Conservation (phyloP, 2,113 vertebrate genomes). For the Jaculus jaculus region DNA sequence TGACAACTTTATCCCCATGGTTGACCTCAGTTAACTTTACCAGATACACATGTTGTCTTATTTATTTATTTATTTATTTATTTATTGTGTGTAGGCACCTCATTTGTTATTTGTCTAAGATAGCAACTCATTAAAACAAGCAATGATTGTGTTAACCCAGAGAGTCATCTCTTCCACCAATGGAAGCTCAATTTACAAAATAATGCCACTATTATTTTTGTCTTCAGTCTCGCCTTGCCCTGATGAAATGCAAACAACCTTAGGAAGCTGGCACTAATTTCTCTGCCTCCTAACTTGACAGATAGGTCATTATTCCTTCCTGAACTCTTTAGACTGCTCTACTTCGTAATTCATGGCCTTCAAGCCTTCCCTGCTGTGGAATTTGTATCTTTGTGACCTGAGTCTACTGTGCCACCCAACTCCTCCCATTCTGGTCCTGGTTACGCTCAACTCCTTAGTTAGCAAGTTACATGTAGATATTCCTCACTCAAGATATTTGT, state of each 20-base stretch:
- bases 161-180: neutral
- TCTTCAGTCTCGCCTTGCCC: slow-evolving; percentile 1
- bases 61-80: too few relatives aligned
- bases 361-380: neutral
- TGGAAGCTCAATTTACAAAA: slow-evolving; percentile 19
- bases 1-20: neutral
- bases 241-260: neutral
- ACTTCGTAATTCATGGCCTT: neutral
- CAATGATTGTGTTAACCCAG: neutral
- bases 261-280: neutral
- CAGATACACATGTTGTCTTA: neutral
- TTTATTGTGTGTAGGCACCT: slow-evolving; percentile 10
- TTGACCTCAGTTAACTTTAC: slow-evolving; percentile 21
- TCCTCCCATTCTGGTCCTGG: neutral
- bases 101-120: slow-evolving; percentile 32
- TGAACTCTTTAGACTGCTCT: neutral
- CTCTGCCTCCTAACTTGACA: neutral
- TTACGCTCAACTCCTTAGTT: neutral
- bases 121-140: slow-evolving; percentile 10
- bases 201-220: neutral
- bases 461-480: neutral
- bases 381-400: neutral
- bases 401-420: neutral
- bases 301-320: neutral
- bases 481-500: neutral